These are phyloP conservation scores for Gadopsis bispinosus DNA, from an alignment of 2,797 vertebrate genomes.

Conservation along the genomic window DNA sequence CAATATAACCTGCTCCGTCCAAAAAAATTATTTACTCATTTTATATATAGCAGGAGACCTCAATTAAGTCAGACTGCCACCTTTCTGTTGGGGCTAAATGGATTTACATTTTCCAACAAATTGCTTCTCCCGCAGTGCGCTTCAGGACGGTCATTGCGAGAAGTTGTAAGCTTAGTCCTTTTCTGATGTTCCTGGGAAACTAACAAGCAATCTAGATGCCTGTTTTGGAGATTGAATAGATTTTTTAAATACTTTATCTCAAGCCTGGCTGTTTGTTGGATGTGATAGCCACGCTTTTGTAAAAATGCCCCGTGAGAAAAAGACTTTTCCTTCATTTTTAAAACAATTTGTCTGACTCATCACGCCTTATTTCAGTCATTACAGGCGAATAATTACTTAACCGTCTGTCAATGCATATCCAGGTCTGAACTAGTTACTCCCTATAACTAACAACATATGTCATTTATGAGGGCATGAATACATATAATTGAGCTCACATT, in stretches of 20 bases:
- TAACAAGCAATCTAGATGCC: slow-evolving; percentile 35
- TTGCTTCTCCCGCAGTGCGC: slow-evolving; percentile 67
- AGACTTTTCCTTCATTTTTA: slow-evolving; percentile 22
- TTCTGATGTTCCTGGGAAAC: slow-evolving; percentile 55
- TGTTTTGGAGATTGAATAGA: slow-evolving; percentile 32
- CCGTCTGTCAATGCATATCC: slow-evolving; percentile 44
- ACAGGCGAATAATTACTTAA: slow-evolving; percentile 49
- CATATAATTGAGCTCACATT: slow-evolving; percentile 68
- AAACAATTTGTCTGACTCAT: slow-evolving; percentile 50
- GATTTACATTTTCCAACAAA: slow-evolving; percentile 78
- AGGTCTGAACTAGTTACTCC: slow-evolving; percentile 40
- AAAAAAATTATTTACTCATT: slow-evolving; percentile 78
- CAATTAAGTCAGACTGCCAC: slow-evolving; percentile 78
- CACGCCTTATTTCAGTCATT: slow-evolving; percentile 43
- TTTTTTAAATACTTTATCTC: slow-evolving; percentile 38
- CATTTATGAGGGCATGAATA: slow-evolving; percentile 67
- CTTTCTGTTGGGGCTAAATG: slow-evolving; percentile 80
- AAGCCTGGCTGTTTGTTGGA: slow-evolving; percentile 11
- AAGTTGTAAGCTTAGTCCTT: slow-evolving; percentile 40
- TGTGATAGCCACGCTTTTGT: slow-evolving; percentile 30
- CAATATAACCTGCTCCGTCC: slow-evolving; percentile 66
- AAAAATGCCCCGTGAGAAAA: slow-evolving; percentile 22
- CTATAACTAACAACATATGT: slow-evolving; percentile 65
- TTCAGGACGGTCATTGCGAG: slow-evolving; percentile 56
- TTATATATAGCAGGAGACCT: slow-evolving; percentile 77